These are phyloP conservation scores for Catagonus wagneri DNA, from an alignment of 2,113 vertebrate species.

Conservation along the genomic window DNA sequence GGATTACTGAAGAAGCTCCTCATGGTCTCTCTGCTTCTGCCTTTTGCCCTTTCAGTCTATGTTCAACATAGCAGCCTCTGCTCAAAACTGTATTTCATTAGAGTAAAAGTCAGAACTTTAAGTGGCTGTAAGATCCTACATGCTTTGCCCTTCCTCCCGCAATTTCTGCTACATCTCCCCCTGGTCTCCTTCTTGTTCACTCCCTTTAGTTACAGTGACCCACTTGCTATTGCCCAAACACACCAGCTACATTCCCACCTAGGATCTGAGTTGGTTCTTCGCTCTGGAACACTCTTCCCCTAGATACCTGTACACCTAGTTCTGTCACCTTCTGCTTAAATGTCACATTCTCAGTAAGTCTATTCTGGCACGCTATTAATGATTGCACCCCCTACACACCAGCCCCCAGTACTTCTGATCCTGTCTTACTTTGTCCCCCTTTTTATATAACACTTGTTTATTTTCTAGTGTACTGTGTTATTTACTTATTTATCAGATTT, in stretches of 20 bases:
- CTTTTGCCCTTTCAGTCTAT: not conserved
- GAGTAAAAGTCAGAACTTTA: not conserved
- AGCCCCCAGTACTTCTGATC: not conserved
- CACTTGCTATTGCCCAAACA: not conserved
- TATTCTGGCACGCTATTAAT: not conserved
- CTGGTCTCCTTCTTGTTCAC: not conserved
- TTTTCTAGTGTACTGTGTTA: not conserved
- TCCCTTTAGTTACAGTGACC: not conserved
- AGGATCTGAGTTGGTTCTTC: not conserved
- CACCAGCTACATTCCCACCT: fast-evolving
- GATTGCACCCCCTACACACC: fast-evolving
- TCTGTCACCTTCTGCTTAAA: not conserved
- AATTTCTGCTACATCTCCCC: not conserved
- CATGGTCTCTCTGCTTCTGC: not conserved
- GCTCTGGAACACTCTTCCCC: not conserved
- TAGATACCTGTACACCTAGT: not conserved
- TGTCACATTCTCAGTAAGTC: not conserved
- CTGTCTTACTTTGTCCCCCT: not conserved
- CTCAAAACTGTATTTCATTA: not conserved
- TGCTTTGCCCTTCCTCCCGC: not conserved
- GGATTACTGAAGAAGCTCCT: not conserved
- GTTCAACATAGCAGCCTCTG: not conserved
- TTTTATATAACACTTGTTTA: not conserved
- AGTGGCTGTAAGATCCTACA: not conserved
- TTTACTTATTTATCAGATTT: not conserved